Evolutionary conservation across 2,797 vertebrate species (phyloP).

Genomic region (Trematomus bernacchii): DNA sequence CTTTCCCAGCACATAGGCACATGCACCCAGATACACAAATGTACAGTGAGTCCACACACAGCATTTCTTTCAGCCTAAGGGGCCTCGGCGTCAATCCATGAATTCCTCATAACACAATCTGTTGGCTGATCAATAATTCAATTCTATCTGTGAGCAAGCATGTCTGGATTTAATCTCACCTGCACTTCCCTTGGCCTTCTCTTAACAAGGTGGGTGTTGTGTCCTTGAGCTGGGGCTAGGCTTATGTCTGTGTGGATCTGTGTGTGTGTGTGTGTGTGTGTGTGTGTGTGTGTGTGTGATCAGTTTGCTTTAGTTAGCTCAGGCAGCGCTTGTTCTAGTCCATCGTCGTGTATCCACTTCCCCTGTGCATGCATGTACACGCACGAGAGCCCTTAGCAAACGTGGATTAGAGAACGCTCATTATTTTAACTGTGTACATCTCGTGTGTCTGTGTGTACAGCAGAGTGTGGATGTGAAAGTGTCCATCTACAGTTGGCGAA

Average conservation of each 20-base stretch:
- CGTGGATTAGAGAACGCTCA: constrained; percentile 58
- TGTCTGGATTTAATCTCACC: constrained; percentile 83
- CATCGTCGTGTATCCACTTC: constrained; percentile 45
- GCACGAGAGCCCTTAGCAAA: constrained; percentile 42
- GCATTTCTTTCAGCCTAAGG: constrained; percentile 59
- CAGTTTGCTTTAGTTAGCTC: constrained; percentile 54
- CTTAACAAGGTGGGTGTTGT: constrained; percentile 79
- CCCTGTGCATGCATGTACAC: constrained; percentile 35
- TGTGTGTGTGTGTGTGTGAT: constrained; percentile 59
- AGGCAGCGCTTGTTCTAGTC: constrained; percentile 45
- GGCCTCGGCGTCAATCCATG: constrained; percentile 72
- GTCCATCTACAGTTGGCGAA: constrained; percentile 36
- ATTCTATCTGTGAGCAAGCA: constrained; percentile 81
- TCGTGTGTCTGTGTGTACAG: constrained; percentile 36
- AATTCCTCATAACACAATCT: constrained; percentile 87
- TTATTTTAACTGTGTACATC: constrained; percentile 59
- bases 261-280: constrained; percentile 50
- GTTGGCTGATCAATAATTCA: constrained; percentile 89
- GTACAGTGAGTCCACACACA: constrained; percentile 57
- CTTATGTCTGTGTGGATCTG: constrained; percentile 23
- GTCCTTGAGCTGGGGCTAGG: constrained; percentile 72
- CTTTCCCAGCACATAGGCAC: constrained; percentile 2
- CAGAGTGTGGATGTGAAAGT: constrained; percentile 33
- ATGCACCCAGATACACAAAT: constrained; percentile 31
- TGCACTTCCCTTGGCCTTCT: constrained; percentile 66